A percentile compares a stretch with the other conserved stretches of the same genome.
Evolutionary conservation across 2,113 vertebrate genomes (phyloP).

Genomic region (Neomonachus schauinslandi): DNA sequence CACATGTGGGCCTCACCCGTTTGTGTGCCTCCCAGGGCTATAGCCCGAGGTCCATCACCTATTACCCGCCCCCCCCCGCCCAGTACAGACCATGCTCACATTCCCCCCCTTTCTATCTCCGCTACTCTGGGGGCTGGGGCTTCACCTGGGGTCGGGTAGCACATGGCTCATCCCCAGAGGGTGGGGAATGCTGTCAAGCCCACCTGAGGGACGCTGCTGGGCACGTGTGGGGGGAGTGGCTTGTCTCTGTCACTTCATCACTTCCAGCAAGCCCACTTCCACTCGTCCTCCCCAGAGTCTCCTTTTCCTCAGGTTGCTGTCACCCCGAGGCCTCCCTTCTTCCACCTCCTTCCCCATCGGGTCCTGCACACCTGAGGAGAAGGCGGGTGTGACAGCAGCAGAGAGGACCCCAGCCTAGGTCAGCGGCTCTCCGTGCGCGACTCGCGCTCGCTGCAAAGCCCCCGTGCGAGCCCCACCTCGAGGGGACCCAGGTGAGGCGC

Average conservation of each 20-base stretch:
- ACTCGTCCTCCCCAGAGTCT: not conserved
- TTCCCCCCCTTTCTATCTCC: too few species aligned
- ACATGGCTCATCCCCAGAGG: too few species aligned
- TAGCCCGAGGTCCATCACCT: not conserved
- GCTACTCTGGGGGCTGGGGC: not conserved
- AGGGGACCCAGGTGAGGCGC: rapidly evolving
- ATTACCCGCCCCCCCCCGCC: not conserved
- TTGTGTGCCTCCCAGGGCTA: not conserved
- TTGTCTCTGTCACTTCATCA: not conserved
- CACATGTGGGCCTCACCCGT: not conserved
- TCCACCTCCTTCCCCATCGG: not conserved
- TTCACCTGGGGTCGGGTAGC: not conserved
- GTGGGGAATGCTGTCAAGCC: not conserved
- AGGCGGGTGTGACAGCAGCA: rapidly evolving
- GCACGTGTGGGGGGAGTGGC: not conserved
- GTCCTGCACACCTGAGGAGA: not conserved
- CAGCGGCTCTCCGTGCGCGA: not conserved
- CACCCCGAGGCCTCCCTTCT: not conserved
- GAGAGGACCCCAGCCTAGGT: not conserved
- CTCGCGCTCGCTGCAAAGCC: not conserved
- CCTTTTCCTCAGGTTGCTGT: not conserved
- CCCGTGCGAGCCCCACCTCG: rapidly evolving
- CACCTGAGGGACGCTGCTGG: not conserved
- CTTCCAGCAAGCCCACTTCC: too few species aligned
- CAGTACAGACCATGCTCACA: not conserved